Evolutionary conservation across 2,888 invertebrate genomes (phyloP).

Genomic region (Apeira syringaria): DNA sequence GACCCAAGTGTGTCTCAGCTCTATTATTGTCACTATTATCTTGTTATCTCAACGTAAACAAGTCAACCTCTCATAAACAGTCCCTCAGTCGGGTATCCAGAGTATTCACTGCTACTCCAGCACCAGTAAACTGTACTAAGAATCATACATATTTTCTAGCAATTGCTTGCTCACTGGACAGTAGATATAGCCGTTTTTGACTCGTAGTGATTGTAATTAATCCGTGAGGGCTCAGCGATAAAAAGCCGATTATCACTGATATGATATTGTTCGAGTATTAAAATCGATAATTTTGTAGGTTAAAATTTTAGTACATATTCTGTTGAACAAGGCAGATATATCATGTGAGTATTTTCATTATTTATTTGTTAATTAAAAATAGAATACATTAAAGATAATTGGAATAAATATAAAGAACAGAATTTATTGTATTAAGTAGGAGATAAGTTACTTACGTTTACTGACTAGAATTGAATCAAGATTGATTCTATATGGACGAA

Average conservation of each 20-base stretch:
- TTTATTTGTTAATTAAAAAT: no score
- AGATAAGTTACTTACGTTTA: no score
- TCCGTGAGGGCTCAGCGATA: background rate
- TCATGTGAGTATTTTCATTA: background rate
- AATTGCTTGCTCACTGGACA: no score
- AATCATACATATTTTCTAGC: no score
- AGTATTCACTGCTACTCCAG: no score
- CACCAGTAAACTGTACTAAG: no score
- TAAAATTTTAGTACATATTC: background rate
- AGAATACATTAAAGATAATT: no score
- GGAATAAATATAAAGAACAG: no score
- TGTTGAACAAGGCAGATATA: background rate
- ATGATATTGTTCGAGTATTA: background rate
- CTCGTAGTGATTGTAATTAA: background rate
- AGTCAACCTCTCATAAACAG: slow-evolving; percentile 1
- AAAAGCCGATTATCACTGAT: background rate
- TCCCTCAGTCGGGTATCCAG: slow-evolving; percentile 6
- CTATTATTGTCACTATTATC: slow-evolving; percentile 9
- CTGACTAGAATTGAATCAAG: no score
- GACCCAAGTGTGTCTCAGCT: slow-evolving; percentile 2
- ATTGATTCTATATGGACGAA: no score
- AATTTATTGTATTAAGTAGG: no score
- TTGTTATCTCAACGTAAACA: slow-evolving; percentile 22
- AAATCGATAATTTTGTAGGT: background rate
- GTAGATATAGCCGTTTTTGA: background rate